Evolutionary conservation across 1,140 invertebrate genomes (phyloP).

Genomic region (Aphelinus atriplicis): DNA sequence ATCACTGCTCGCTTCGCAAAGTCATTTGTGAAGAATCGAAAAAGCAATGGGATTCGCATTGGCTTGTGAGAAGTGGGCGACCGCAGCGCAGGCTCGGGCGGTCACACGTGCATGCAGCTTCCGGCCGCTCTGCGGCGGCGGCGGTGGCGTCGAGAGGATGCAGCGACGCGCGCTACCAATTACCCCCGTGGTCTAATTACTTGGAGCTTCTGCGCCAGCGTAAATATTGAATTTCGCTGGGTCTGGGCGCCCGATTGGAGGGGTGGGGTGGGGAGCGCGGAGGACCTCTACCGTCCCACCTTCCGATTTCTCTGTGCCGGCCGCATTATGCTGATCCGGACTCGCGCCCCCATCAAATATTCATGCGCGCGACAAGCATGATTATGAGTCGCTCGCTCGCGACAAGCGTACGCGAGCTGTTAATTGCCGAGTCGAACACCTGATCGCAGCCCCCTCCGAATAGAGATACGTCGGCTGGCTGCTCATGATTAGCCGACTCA

Average conservation of each 20-base stretch:
- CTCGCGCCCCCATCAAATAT: constrained; percentile 46
- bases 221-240: constrained; percentile 50
- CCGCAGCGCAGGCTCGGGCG: too few species aligned
- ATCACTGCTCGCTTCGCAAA: too few species aligned
- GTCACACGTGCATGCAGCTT: too few species aligned
- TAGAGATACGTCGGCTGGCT: too few species aligned
- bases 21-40: too few species aligned
- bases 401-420: not conserved
- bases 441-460: too few species aligned
- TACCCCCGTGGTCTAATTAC: constrained; percentile 48
- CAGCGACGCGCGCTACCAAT: constrained; percentile 34
- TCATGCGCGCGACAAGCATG: constrained; percentile 28
- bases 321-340: constrained; percentile 44
- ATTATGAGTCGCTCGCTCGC: too few species aligned
- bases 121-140: too few species aligned
- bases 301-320: too few species aligned
- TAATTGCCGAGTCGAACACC: not conserved
- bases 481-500: too few species aligned
- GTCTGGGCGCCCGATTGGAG: not conserved
- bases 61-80: too few species aligned
- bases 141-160: not conserved
- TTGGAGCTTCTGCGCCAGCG: constrained; percentile 44
- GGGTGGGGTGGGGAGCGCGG: constrained; percentile 8
- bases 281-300: not conserved
- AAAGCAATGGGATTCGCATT: too few species aligned